Conservation (phyloP, 2,113 vertebrate genomes). For the Platanista minor region DNA sequence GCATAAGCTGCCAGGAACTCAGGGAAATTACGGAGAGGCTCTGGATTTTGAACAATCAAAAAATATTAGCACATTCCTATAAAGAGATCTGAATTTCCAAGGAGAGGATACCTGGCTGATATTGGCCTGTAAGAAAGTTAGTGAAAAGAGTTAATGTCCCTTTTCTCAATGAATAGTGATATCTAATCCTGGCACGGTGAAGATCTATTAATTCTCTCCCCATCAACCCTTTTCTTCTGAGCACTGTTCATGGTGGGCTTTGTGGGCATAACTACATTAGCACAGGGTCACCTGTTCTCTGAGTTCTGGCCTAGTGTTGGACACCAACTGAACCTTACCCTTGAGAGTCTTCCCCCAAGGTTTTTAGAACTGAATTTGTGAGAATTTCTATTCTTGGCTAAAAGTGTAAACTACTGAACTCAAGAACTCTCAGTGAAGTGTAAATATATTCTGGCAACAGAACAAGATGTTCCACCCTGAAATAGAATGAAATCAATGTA, state of each 20-base stretch:
- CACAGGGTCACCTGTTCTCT: not conserved
- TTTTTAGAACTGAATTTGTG: not conserved
- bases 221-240: not conserved
- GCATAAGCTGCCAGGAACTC: not conserved
- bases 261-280: not conserved
- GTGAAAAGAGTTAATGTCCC: not conserved
- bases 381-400: not conserved
- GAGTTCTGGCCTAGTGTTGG: not conserved
- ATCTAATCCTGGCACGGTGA: not conserved
- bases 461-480: not conserved
- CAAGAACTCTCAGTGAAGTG: not conserved
- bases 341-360: not conserved
- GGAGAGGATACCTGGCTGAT: not conserved
- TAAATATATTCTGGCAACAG: not conserved
- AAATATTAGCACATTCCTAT: not conserved
- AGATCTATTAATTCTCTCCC: not conserved
- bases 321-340: not conserved
- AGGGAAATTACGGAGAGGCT: not conserved
- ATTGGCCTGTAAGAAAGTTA: not conserved
- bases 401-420: not conserved
- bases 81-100: not conserved
- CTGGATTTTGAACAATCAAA: not conserved
- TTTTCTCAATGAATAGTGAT: not conserved
- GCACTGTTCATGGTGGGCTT: not conserved
- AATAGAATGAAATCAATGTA: not conserved